Evolutionary conservation across 2,113 vertebrate species (phyloP).

Genomic region (Vireo altiloquus): DNA sequence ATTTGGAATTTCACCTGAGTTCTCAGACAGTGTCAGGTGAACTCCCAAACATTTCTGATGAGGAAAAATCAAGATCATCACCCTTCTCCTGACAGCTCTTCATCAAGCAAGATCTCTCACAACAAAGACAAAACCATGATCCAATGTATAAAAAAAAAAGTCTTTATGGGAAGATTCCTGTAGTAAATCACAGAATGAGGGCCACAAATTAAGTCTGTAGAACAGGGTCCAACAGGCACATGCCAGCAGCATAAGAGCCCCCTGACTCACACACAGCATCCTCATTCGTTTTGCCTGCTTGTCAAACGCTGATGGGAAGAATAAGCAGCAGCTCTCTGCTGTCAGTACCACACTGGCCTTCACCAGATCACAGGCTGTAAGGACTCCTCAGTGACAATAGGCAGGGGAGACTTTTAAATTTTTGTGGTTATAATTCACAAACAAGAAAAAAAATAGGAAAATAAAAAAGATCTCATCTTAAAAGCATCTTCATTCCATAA

Average conservation of each 20-base stretch:
- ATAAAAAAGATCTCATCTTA: neutral
- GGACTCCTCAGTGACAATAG: neutral
- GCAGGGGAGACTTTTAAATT: neutral
- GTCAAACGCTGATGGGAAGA: neutral
- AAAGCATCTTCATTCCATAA: neutral
- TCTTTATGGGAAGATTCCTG: neutral
- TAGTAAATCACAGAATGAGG: neutral
- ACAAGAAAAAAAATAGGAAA: neutral
- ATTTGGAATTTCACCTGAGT: neutral
- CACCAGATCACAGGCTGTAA: neutral
- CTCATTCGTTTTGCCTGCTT: neutral
- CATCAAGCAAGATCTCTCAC: neutral
- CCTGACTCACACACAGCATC: neutral
- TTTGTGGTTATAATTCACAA: neutral
- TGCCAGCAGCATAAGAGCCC: rapidly evolving
- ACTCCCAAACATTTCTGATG: neutral
- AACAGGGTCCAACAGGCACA: neutral
- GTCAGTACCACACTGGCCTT: neutral
- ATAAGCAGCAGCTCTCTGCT: neutral
- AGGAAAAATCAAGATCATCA: neutral
- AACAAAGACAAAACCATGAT: neutral
- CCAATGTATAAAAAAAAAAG: neutral
- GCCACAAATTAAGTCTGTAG: neutral
- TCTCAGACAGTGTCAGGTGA: neutral
- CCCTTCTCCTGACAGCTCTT: neutral